These are phyloP conservation scores for Melolontha melolontha DNA, from an alignment of 2,888 invertebrate genomes.

Conservation along the genomic window DNA sequence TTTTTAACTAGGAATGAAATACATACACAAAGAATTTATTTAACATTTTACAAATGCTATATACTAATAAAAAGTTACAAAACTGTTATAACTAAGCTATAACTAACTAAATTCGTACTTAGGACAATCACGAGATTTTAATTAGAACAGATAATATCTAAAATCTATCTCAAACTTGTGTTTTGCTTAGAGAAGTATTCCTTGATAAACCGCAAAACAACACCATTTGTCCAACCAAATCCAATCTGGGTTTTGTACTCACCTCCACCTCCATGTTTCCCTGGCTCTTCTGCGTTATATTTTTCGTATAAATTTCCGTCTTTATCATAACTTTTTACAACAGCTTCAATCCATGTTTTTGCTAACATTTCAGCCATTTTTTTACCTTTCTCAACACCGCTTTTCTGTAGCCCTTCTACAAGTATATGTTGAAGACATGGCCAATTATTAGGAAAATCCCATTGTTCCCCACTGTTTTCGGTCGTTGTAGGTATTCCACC, in stretches of 20 bases:
- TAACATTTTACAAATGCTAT: too few species aligned
- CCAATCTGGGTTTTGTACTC: slow-evolving; percentile 60
- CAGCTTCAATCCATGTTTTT: slow-evolving; percentile 76
- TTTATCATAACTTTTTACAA: slow-evolving; percentile 72
- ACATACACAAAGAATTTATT: too few species aligned
- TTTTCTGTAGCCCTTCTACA: slow-evolving; percentile 71
- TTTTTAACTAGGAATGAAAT: background rate
- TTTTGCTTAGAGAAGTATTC: slow-evolving; percentile 21
- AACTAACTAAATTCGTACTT: too few species aligned
- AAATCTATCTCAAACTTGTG: too few species aligned
- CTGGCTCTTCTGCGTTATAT: slow-evolving; percentile 75
- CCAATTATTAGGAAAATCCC: slow-evolving; percentile 91
- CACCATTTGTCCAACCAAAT: slow-evolving; percentile 53
- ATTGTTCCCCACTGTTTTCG: slow-evolving; percentile 76
- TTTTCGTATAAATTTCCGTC: slow-evolving; percentile 79
- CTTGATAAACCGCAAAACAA: slow-evolving; percentile 68
- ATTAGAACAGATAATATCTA: too few species aligned
- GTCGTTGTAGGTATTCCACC: slow-evolving; percentile 81
- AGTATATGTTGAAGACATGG: slow-evolving; percentile 83
- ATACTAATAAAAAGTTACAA: too few species aligned
- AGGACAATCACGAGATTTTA: too few species aligned
- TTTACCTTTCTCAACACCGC: slow-evolving; percentile 69
- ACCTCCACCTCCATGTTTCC: slow-evolving; percentile 71
- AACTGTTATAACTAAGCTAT: too few species aligned
- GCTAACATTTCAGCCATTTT: slow-evolving; percentile 74